Base-by-base conservation (phyloP, 2,888 invertebrate species). In the Thera britannica region DNA sequence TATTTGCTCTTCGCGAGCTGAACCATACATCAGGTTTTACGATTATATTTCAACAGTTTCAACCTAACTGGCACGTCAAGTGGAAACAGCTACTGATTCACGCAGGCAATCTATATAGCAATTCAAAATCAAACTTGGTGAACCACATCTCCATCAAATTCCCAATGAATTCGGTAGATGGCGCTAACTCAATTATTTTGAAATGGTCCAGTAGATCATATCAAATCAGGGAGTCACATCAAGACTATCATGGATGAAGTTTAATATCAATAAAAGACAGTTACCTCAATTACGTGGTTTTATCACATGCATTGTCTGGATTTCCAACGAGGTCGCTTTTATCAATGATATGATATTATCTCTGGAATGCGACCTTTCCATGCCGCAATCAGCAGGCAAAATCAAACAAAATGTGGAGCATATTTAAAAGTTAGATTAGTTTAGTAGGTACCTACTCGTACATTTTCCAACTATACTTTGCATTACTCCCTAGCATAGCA, bases 321-420 rank as follows among this genome's bases (percentile, higher is more conserved):
- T 60, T 60, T 44, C 34, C n/a, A 3, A 5, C 46, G 35, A 23
- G 35, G 58, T 48, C 36, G 48, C 5, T 41, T 11, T 64, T 70
- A 70, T 72, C 65, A 69, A 56, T 62, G 73, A 73, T 75, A 73
- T 68, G 65, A 48, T 67, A 68, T 69, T 80, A 80, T 79, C 77
- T 77, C 55, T 75, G 72, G 79, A 83, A 84, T 84, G 9, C 74
- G 78, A 79, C 79, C 79, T 80, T 81, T 75, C 71, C 77, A 72
- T 79, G 73, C 66, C 73, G 54, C 11, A 57, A 2, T 41, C 44
- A 63, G 41, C 12, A 52, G 2, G 44, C 5, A 8, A 41, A 63
- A 58, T 51, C 51, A 23, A 5, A 7, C 34, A 36, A 52, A 36
- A 55, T 36, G 11, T 55, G 36, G 36, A 55, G 36, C 55, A 36